A percentile compares a stretch with the other conserved stretches of the same genome.
phyloP scores from a whole-genome alignment of 1,140 invertebrate species.

The Brachionus plicatilis region DNA sequence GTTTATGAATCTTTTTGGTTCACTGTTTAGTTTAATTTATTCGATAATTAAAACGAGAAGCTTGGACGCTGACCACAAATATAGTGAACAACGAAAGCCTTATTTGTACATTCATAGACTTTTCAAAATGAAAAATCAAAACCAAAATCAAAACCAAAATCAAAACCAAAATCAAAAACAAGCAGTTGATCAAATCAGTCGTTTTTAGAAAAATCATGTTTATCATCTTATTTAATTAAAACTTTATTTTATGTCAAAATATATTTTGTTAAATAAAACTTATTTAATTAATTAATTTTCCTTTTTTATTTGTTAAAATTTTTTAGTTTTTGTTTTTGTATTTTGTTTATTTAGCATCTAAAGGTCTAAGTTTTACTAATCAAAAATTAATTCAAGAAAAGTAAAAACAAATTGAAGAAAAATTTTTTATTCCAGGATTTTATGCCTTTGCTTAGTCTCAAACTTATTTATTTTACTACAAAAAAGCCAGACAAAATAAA shows the following conservation, averaged over 20 bases:
- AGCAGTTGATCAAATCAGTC: neutral
- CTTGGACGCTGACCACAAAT: neutral
- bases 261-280: neutral
- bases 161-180: neutral
- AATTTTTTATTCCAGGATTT: too few species aligned
- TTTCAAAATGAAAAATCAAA: neutral
- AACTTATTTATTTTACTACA: too few species aligned
- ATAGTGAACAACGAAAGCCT: neutral
- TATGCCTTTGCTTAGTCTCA: too few species aligned
- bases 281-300: neutral
- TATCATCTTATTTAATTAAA: neutral
- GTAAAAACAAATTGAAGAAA: too few species aligned
- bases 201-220: neutral
- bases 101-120: neutral
- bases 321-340: too few species aligned
- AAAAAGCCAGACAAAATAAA: too few species aligned
- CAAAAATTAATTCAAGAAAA: too few species aligned
- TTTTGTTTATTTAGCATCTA: too few species aligned
- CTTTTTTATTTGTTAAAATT: too few species aligned
- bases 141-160: neutral
- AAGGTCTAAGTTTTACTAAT: too few species aligned
- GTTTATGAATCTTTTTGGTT: neutral
- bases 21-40: slow-evolving; percentile 10
- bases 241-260: too few species aligned
- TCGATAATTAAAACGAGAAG: neutral